Evolutionary conservation across 2,113 vertebrate genomes (phyloP).

Genomic region (Pica pica): DNA sequence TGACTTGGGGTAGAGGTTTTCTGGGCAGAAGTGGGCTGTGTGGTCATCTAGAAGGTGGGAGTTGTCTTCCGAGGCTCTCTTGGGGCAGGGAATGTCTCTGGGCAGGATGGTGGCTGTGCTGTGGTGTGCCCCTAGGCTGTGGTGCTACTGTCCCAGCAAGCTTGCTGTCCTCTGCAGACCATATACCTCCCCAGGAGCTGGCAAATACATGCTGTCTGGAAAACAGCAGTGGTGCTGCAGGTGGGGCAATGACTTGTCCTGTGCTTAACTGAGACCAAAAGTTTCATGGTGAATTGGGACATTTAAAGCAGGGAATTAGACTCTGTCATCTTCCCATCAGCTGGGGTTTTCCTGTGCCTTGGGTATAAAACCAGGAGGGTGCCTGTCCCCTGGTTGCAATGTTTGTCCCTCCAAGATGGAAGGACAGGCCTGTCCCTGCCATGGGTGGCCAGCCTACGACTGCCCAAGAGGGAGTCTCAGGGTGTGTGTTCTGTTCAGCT

Average conservation of each 20-base stretch:
- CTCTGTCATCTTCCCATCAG: not conserved
- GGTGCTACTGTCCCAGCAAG: not conserved
- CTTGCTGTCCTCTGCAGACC: not conserved
- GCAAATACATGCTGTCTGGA: not conserved
- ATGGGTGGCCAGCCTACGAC: not conserved
- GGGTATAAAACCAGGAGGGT: not conserved
- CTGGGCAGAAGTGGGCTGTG: not conserved
- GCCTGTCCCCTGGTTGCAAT: accelerated
- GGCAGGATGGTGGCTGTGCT: not conserved
- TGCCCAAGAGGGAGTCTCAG: not conserved
- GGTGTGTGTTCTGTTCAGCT: accelerated
- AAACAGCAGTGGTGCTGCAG: not conserved
- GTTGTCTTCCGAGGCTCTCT: not conserved
- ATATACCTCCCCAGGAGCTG: not conserved
- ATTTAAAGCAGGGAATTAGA: not conserved
- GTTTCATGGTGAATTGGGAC: not conserved
- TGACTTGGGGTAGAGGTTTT: not conserved
- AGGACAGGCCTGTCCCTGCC: not conserved
- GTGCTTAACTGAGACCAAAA: not conserved
- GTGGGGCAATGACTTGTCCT: not conserved
- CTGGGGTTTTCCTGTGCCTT: not conserved
- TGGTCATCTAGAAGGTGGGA: not conserved
- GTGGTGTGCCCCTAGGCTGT: not conserved
- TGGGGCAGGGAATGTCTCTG: not conserved
- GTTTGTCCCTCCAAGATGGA: not conserved